A percentile compares a stretch with the other conserved stretches of the same genome.
Conservation (phyloP, 2,888 invertebrate genomes). For the Leucoma salicis region DNA sequence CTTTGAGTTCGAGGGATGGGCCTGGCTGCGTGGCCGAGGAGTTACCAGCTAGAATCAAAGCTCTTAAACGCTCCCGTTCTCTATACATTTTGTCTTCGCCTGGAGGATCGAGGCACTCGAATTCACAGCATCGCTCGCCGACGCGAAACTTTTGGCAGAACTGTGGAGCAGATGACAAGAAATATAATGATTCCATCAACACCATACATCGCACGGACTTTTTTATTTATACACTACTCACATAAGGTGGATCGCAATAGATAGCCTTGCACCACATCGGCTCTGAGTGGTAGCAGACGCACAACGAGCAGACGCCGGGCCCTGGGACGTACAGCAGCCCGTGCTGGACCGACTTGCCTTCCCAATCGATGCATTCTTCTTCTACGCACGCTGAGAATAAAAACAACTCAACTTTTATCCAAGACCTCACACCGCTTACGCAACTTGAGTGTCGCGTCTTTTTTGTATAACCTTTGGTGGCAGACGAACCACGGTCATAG, state of each 20-base stretch:
- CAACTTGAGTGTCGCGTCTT: no score
- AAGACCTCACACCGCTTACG: no score
- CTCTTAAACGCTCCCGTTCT: constrained; percentile 82
- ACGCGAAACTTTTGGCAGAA: constrained; percentile 93
- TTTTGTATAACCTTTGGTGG: no score
- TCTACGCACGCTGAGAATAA: constrained; percentile 83
- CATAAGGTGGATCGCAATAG: constrained; percentile 93
- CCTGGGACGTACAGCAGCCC: constrained; percentile 92
- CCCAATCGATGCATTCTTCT: constrained; percentile 92
- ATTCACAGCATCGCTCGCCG: constrained; percentile 93
- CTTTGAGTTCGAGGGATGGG: constrained; percentile 53
- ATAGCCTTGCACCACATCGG: constrained; percentile 94
- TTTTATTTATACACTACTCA: constrained; percentile 73
- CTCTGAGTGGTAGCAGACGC: constrained; percentile 92
- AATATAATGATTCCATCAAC: neutral
- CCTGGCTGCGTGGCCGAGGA: constrained; percentile 65
- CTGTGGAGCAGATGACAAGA: constrained; percentile 65
- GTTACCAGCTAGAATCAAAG: constrained; percentile 83
- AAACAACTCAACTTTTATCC: no score
- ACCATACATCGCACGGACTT: neutral
- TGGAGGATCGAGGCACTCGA: constrained; percentile 91
- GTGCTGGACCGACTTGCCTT: constrained; percentile 89
- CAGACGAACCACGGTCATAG: no score
- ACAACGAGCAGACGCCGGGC: constrained; percentile 91
- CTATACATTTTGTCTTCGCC: constrained; percentile 84